Evolutionary conservation across 2,797 vertebrate species (phyloP).

Genomic region (Spizella passerina): DNA sequence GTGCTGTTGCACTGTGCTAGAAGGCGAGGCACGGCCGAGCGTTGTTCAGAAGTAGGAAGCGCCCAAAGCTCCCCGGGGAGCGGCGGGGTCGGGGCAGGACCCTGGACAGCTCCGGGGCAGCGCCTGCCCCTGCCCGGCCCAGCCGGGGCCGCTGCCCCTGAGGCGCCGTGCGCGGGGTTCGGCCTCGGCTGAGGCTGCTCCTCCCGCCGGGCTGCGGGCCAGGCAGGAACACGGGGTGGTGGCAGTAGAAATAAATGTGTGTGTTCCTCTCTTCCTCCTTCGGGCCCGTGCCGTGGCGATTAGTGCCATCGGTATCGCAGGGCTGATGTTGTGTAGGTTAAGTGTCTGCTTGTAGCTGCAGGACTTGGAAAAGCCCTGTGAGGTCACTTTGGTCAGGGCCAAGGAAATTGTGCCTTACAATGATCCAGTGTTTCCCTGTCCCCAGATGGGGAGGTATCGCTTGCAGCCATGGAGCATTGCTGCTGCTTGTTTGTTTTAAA

Average conservation of each 20-base stretch:
- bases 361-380: background rate
- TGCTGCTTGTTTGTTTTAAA: background rate
- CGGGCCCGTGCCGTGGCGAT: rapidly evolving
- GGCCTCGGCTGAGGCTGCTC: too few species aligned
- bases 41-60: rapidly evolving
- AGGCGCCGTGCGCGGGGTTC: background rate
- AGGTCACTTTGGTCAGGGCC: background rate
- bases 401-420: background rate
- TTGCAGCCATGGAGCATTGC: background rate
- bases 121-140: background rate
- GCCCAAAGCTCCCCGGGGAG: rapidly evolving
- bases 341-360: background rate
- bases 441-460: background rate
- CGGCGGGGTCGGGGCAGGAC: background rate
- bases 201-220: background rate
- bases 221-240: background rate
- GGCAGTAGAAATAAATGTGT: rapidly evolving
- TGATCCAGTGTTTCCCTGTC: background rate
- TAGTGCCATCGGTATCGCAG: background rate
- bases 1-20: rapidly evolving
- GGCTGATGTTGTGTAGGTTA: background rate
- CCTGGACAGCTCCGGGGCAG: background rate
- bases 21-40: too few species aligned
- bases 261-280: background rate
- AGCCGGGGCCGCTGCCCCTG: background rate